Evolutionary conservation across 2,797 vertebrate species (phyloP).

Genomic region (Alectoris magna): DNA sequence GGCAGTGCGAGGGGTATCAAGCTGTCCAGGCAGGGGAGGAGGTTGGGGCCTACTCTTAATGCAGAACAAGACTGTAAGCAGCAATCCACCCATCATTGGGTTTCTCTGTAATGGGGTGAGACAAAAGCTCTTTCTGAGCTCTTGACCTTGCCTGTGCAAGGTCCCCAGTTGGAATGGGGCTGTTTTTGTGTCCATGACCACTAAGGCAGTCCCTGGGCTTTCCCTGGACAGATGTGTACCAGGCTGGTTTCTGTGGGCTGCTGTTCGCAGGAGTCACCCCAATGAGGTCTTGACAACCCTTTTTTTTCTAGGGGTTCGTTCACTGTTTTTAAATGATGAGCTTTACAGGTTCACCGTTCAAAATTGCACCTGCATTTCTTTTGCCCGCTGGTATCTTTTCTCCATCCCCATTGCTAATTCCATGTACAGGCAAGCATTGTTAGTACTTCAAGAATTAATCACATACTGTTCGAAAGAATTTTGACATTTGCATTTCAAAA

Average conservation of each 20-base stretch:
- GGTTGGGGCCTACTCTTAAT: background rate
- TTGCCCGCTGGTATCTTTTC: conserved; percentile 12
- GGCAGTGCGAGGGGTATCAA: fast-evolving
- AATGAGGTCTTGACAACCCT: background rate
- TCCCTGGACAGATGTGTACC: background rate
- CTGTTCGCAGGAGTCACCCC: background rate
- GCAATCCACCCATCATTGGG: background rate
- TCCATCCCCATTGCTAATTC: conserved; percentile 10
- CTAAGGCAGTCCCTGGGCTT: background rate
- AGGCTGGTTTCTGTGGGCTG: background rate
- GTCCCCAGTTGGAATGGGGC: background rate
- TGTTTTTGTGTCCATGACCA: background rate
- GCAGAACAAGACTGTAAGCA: background rate
- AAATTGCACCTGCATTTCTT: background rate
- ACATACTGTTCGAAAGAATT: conserved; percentile 61
- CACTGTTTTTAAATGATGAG: background rate
- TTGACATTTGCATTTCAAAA: conserved; percentile 82
- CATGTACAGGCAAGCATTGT: conserved; percentile 53
- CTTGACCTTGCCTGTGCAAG: background rate
- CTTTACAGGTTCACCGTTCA: background rate
- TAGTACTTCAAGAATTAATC: conserved; percentile 72
- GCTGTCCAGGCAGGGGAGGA: background rate
- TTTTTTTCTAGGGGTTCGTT: background rate
- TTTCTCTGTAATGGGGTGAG: background rate
- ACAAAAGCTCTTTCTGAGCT: background rate